Evolutionary conservation across 1,140 invertebrate genomes (phyloP), one percentile per base, ranked within the genome.

Genomic region (Panagrolaimus sp.): DNA sequence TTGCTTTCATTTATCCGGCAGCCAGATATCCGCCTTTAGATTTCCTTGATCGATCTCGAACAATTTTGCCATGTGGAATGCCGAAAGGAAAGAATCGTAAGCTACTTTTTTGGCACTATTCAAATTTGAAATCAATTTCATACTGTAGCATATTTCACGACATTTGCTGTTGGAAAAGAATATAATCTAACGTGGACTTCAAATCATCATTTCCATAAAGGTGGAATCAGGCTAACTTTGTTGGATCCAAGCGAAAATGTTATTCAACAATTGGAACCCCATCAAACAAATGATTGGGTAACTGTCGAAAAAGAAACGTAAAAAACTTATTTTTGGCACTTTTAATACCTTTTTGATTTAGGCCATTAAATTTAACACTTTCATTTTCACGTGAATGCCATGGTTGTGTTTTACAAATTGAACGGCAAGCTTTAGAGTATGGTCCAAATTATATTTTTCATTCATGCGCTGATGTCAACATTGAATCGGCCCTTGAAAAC

Each of bases 381-480:
- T 28, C 52, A 28, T 58, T 28, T 28, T 21, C 15, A 26, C 52
- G 7, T 38, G 52, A 58, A 58, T 58, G 52, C 52, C 52, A 58
- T 58, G 21, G 94, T 83, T 97, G 94, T 83, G 92, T 92, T 0
- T 86, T 97, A 44, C 88, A 93, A 63, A 84, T 97, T 65, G 87
- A 94, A 10, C 85, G 93, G 0, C 90, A 96, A 84, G 93, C 93
- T 0, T 87, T 88, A 21, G 93, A 97, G 85, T 96, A 92, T 92
- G 89, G 89, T 0, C 48, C 66, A 32, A 88, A 85, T 74, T 96
- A 94, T 83, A 86, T 89, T 73, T 96, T 96, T 85, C 94, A 91
- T 91, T 93, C 91, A 0, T 97, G 94, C 80, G 91, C 93, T 1
- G 94, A 97, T 85, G 89, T 97, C 55, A 91, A 95, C 79, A 91